Percentiles rank a stretch among this genome's conserved stretches.
Conservation (phyloP, 2,113 vertebrate species). For the Dipodomys spectabilis region DNA sequence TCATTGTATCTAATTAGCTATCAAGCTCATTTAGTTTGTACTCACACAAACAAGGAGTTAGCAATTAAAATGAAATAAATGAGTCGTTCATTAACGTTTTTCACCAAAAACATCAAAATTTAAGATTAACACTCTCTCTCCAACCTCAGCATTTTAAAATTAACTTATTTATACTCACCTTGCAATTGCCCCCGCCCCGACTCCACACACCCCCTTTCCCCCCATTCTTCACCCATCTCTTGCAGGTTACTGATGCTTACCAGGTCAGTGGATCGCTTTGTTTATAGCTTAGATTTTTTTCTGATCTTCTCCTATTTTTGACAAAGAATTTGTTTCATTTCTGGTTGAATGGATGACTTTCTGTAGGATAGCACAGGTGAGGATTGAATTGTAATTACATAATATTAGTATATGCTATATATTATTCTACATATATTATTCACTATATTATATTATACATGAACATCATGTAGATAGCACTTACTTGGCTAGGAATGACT, state of each 20-base stretch:
- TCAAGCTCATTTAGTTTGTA: neutral
- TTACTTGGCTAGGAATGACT: neutral
- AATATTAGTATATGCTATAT: too few relatives aligned
- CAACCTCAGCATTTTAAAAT: neutral
- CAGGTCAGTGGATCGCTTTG: neutral
- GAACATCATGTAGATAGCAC: neutral
- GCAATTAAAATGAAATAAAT: conserved; percentile 35
- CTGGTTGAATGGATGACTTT: neutral
- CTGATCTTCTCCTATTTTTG: neutral
- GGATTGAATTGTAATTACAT: neutral
- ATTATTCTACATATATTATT: too few relatives aligned
- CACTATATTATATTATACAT: neutral
- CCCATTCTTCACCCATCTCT: neutral
- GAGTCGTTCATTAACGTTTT: neutral
- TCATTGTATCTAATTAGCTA: neutral
- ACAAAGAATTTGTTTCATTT: neutral
- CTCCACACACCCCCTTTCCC: neutral
- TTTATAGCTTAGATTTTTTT: neutral
- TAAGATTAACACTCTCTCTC: neutral
- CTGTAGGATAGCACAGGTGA: neutral
- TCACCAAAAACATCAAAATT: neutral
- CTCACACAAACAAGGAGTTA: conserved; percentile 24
- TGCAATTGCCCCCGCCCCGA: too few relatives aligned
- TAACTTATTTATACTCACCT: neutral
- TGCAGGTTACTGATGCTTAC: neutral